Conservation (phyloP, 2,797 vertebrate genomes). For the Melanotaenia nigrans region DNA sequence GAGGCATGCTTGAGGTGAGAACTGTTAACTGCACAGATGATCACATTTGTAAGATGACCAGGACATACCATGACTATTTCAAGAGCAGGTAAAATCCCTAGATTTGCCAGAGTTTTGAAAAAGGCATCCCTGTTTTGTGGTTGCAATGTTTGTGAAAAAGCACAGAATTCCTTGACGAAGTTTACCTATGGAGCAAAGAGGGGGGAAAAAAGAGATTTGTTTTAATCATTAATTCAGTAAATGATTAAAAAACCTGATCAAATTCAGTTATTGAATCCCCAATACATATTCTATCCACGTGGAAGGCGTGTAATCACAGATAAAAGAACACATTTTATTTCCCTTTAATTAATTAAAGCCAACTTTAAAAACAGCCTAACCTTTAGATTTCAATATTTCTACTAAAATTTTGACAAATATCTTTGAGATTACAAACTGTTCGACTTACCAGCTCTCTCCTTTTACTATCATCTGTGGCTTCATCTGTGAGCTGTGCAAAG, state of each 20-base stretch:
- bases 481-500: conserved; percentile 98
- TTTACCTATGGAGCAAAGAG: conserved; percentile 85
- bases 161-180: conserved; percentile 98
- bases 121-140: conserved; percentile 96
- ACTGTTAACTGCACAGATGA: neutral
- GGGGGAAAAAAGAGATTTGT: neutral
- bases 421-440: neutral
- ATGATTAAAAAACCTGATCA: neutral
- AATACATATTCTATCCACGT: neutral
- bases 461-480: conserved; percentile 95
- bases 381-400: neutral
- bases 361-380: neutral
- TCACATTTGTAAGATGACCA: neutral
- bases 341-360: neutral
- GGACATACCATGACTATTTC: conserved; percentile 95
- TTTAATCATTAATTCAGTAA: neutral
- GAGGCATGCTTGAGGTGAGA: neutral
- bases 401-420: neutral
- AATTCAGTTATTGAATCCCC: neutral
- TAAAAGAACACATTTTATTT: neutral
- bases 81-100: conserved; percentile 95
- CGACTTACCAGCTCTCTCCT: conserved; percentile 93
- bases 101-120: conserved; percentile 96
- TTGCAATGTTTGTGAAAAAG: conserved; percentile 96
- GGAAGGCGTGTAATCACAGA: neutral